phyloP scores from a whole-genome alignment of 2,113 vertebrate species.

The Ciconia boyciana region DNA sequence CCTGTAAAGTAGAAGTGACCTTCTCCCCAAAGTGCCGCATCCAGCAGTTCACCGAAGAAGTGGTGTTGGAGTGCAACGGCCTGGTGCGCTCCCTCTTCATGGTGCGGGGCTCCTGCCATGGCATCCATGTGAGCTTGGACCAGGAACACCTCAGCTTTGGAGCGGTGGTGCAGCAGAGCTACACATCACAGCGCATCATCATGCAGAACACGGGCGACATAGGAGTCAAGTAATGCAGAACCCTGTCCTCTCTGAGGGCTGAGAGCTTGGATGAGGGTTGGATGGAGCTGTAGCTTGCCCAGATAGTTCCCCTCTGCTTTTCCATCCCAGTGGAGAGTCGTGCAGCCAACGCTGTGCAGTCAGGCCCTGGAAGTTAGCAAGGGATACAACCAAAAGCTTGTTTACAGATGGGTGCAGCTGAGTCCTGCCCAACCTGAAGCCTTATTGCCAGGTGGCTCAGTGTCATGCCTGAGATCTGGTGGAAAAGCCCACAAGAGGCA shows the following conservation, averaged over 20 bases:
- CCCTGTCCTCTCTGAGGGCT: neutral
- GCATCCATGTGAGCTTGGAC: conserved; percentile 78
- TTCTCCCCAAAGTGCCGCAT: conserved; percentile 76
- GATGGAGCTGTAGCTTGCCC: neutral
- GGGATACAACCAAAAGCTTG: neutral
- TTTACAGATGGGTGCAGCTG: neutral
- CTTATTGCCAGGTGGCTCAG: neutral
- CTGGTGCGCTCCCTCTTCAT: conserved; percentile 76
- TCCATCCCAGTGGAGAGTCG: neutral
- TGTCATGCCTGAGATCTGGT: too few relatives aligned
- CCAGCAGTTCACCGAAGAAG: conserved; percentile 74
- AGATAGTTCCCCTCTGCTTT: neutral
- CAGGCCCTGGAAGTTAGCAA: neutral
- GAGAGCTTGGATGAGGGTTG: neutral
- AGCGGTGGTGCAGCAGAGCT: conserved; percentile 73
- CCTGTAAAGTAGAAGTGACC: conserved; percentile 74
- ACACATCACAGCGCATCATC: conserved; percentile 64
- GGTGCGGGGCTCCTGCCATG: conserved; percentile 83
- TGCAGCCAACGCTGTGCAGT: neutral
- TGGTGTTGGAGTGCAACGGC: conserved; percentile 75
- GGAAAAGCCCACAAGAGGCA: neutral
- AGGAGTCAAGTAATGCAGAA: conserved; percentile 73
- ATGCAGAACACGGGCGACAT: conserved; percentile 82
- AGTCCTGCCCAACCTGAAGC: neutral
- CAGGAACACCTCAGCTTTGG: conserved; percentile 84